A percentile compares a stretch with the other conserved stretches of the same genome.
Conservation (phyloP, 2,888 invertebrate species). For the Scaptomyza flava region DNA sequence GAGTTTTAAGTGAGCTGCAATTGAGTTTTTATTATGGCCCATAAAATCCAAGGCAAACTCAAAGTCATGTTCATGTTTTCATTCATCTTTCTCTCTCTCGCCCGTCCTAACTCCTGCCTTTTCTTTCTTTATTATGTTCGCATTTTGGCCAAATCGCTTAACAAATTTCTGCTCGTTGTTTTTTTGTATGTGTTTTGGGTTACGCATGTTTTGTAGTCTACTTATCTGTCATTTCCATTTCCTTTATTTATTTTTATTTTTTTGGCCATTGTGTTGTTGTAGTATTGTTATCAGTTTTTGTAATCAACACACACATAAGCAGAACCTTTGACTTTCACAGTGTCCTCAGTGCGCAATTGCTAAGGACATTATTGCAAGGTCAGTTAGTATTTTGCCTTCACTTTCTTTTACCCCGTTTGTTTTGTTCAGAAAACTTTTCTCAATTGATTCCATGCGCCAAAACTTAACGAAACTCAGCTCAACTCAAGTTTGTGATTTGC, state of each 20-base stretch:
- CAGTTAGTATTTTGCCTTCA: conserved; percentile 1
- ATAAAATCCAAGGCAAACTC: conserved; percentile 40
- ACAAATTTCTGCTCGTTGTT: conserved; percentile 33
- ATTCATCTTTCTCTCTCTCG: conserved; percentile 13
- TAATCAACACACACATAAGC: conserved; percentile 29
- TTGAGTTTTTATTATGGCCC: conserved; percentile 68
- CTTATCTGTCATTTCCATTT: conserved; percentile 15
- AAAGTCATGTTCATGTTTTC: conserved; percentile 46
- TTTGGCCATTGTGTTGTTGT: conserved; percentile 1
- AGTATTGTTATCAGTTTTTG: conserved; percentile 20
- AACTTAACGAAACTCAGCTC: not conserved
- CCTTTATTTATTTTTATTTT: not conserved
- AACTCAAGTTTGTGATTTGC: conserved; percentile 25
- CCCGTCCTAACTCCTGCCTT: not conserved
- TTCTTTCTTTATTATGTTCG: conserved; percentile 55
- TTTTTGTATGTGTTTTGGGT: conserved; percentile 5
- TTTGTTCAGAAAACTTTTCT: conserved; percentile 44
- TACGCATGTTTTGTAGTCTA: conserved; percentile 19
- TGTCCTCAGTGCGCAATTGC: conserved; percentile 12
- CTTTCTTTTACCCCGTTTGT: not conserved
- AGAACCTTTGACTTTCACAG: conserved; percentile 6
- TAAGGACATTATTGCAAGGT: conserved; percentile 7
- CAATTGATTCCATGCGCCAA: conserved; percentile 38
- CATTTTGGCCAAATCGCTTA: conserved; percentile 72
- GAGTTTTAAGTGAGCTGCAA: conserved; percentile 63